Conservation (phyloP, 2,797 vertebrate genomes). For the Mus minutoides region DNA sequence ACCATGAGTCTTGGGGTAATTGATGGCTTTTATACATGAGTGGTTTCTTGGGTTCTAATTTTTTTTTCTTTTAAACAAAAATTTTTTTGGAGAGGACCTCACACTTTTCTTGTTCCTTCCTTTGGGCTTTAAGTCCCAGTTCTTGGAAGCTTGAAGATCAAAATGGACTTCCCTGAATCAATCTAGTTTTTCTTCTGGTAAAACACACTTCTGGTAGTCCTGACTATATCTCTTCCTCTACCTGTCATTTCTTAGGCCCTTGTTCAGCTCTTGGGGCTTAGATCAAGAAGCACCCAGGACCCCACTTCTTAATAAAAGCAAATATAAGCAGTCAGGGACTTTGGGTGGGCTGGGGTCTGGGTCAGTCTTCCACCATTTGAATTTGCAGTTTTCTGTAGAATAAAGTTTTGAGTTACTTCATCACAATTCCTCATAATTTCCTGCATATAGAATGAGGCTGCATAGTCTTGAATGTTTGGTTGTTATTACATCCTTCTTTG, state of each 20-base stretch:
- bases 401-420: conserved; percentile 27
- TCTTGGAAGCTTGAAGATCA: conserved; percentile 91
- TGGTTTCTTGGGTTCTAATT: conserved; percentile 95
- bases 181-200: conserved; percentile 91
- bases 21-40: conserved; percentile 96
- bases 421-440: background rate
- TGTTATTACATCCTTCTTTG: background rate
- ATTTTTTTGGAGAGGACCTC: conserved; percentile 87
- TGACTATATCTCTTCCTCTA: conserved; percentile 89
- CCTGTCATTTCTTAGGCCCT: background rate
- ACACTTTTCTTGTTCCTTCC: conserved; percentile 92
- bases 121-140: conserved; percentile 90
- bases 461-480: background rate
- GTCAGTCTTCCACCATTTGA: conserved; percentile 24
- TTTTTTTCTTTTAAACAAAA: conserved; percentile 88
- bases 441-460: background rate
- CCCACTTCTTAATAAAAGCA: background rate
- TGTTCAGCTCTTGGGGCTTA: background rate
- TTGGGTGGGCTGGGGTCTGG: background rate
- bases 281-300: background rate
- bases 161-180: conserved; percentile 93
- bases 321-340: background rate
- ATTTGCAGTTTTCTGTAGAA: conserved; percentile 21
- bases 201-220: conserved; percentile 91
- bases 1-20: conserved; percentile 95